Evolutionary conservation across 2,113 vertebrate species (phyloP), one percentile per base, ranked within the genome.

Genomic region (Poecilia latipinna): DNA sequence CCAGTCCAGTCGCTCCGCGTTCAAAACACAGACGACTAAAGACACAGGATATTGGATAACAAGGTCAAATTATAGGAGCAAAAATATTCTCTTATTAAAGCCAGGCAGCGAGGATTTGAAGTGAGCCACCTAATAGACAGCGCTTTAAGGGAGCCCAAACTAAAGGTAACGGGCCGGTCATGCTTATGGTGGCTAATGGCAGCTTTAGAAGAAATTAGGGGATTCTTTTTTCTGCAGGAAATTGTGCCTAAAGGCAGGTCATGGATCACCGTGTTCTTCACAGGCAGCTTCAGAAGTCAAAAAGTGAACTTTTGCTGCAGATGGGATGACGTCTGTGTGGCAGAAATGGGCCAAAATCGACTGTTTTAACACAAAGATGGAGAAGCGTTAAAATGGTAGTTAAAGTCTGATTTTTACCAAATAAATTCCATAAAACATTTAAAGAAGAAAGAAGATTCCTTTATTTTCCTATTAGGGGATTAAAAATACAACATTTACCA

Each of bases 31-130:
- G 72, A 66, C 64, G 75, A 88, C 65, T 70, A 80, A 83, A 87
- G 79, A 60, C 80, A 89, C 90, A 92, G 90, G 92, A 94, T 93
- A 93, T 93, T 94, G 88, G 91, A 92, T 93, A 93, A 93, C 87
- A 89, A 91, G 88, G 91, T 92, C 92, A 91, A 94, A 89, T 90
- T 82, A 87, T 83, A 87, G 86, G 75, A 90, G 90, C 79, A 85
- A 88, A 90, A 91, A 75, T 92, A 88, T 91, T 90, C 77, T 83
- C 83, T 94, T 93, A 94, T 94, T 93, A 93, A 93, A 91, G 77
- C 88, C 86, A 86, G 89, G 85, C 88, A 87, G 86, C 66, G 26
- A 83, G 86, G 93, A 93, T 94, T 94, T 93, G 79, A 74, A 84
- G 84, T 92, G 90, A 93, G 90, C 92, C 86, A 83, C 84, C 88